Evolutionary conservation across 2,888 invertebrate species (phyloP).

Genomic region (Phortica okadai): DNA sequence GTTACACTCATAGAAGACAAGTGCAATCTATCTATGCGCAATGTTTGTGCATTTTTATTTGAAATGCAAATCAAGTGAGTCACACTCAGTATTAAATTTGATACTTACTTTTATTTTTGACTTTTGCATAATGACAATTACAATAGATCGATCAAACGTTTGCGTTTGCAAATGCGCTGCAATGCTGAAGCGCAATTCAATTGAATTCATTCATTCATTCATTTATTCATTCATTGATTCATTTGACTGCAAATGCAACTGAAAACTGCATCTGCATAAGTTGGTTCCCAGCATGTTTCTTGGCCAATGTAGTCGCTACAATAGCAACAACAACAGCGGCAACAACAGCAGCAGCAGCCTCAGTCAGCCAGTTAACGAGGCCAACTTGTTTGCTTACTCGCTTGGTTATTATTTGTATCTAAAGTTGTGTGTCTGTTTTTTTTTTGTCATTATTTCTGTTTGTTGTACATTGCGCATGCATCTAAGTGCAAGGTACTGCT

Average conservation of each 20-base stretch:
- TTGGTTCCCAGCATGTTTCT: slow-evolving; percentile 36
- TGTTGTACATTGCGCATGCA: slow-evolving; percentile 1
- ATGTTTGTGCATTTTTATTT: not conserved
- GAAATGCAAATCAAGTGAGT: slow-evolving; percentile 2
- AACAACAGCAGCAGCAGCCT: slow-evolving; percentile 27
- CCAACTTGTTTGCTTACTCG: slow-evolving; percentile 34
- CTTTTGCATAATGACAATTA: slow-evolving; percentile 62
- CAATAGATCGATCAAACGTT: slow-evolving; percentile 44
- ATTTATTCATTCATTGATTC: slow-evolving; percentile 33
- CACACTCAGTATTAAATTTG: slow-evolving; percentile 21
- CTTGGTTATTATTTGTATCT: slow-evolving; percentile 3
- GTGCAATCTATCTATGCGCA: not conserved
- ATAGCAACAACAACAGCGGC: slow-evolving; percentile 34
- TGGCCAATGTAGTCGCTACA: not conserved
- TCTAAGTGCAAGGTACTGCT: not conserved
- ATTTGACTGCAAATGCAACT: slow-evolving; percentile 22
- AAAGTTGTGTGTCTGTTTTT: slow-evolving; percentile 40
- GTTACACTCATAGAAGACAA: slow-evolving; percentile 1
- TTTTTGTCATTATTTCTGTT: not conserved
- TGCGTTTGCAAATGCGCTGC: slow-evolving; percentile 12
- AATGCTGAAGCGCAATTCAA: slow-evolving; percentile 43
- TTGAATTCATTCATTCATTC: slow-evolving; percentile 45
- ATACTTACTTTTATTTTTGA: slow-evolving; percentile 34
- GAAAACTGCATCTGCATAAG: slow-evolving; percentile 26
- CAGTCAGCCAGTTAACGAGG: slow-evolving; percentile 35